Evolutionary conservation across 2,888 invertebrate genomes (phyloP).

Genomic region (Strigamia maritima): DNA sequence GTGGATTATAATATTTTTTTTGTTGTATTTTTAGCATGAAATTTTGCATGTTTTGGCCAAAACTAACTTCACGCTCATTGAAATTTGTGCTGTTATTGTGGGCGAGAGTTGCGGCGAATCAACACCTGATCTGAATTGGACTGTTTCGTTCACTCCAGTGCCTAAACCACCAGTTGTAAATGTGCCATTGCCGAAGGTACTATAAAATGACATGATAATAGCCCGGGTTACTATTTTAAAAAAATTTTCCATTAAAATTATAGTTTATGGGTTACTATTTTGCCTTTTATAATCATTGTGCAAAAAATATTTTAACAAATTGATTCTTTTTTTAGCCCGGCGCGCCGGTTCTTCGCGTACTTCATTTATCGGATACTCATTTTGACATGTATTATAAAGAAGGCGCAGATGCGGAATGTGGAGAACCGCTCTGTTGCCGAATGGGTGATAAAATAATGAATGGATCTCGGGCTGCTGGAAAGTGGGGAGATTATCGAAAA

Average conservation of each 20-base stretch:
- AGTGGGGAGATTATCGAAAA: constrained; percentile 74
- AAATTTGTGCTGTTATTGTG: constrained; percentile 88
- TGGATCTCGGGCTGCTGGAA: constrained; percentile 61
- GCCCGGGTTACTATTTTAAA: too few species aligned
- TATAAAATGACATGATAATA: too few species aligned
- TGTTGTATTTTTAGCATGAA: constrained; percentile 63
- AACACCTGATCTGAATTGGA: constrained; percentile 79
- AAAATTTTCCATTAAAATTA: not conserved
- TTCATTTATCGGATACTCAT: constrained; percentile 75
- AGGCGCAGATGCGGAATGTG: constrained; percentile 67
- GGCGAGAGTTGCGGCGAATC: constrained; percentile 89
- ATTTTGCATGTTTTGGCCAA: constrained; percentile 70
- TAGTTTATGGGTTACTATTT: not conserved
- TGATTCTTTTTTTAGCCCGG: constrained; percentile 38
- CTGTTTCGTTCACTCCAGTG: constrained; percentile 82
- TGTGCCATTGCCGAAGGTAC: constrained; percentile 65
- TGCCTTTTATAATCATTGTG: not conserved
- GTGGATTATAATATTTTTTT: not conserved
- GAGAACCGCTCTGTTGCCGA: constrained; percentile 75
- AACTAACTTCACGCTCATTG: constrained; percentile 76
- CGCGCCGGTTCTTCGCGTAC: constrained; percentile 53
- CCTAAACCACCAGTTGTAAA: constrained; percentile 69
- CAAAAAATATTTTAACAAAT: too few species aligned
- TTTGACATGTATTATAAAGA: constrained; percentile 70
- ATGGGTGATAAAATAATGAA: constrained; percentile 53